Percentiles rank a stretch among this genome's conserved stretches.
phyloP scores from a whole-genome alignment of 1,140 invertebrate genomes.

The Drosophila nannoptera region DNA sequence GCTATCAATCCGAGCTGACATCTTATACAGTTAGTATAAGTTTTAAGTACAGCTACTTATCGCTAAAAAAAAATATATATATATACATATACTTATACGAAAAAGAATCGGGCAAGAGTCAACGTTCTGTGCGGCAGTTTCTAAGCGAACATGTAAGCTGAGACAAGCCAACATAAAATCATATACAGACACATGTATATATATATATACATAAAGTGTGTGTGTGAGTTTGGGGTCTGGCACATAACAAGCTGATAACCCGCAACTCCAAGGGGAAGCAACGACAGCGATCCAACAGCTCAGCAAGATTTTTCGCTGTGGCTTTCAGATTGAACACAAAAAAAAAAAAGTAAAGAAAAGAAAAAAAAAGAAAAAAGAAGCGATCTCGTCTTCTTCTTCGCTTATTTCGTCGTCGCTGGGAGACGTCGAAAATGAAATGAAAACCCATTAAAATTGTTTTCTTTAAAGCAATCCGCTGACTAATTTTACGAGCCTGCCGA shows the following conservation, averaged over 20 bases:
- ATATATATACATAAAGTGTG: conserved; percentile 18
- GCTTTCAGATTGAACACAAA: conserved; percentile 21
- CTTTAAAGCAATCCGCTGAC: conserved; percentile 28
- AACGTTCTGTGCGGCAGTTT: conserved; percentile 60
- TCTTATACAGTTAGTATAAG: conserved; percentile 17
- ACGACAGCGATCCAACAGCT: conserved; percentile 44
- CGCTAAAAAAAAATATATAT: conserved; percentile 40
- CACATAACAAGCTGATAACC: conserved; percentile 58
- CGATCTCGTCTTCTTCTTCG: conserved; percentile 19
- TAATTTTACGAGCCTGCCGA: conserved; percentile 64
- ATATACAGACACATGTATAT: conserved; percentile 17
- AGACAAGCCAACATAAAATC: conserved; percentile 41
- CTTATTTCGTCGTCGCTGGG: conserved; percentile 10
- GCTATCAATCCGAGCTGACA: conserved; percentile 16
- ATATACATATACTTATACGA: conserved; percentile 7
- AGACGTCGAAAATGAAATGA: conserved; percentile 56
- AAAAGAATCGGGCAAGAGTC: conserved; percentile 49
- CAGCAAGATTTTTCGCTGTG: conserved; percentile 62
- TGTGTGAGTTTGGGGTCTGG: conserved; percentile 22
- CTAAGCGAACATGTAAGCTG: conserved; percentile 63
- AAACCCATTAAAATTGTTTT: conserved; percentile 73
- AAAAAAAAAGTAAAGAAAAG: not conserved
- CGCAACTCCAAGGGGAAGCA: conserved; percentile 57
- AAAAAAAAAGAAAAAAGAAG: not conserved
- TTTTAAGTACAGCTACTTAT: conserved; percentile 45